A percentile compares a stretch with the other conserved stretches of the same genome.
phyloP scores from a whole-genome alignment of 2,797 vertebrate species.

The Buphagus erythrorhynchus region DNA sequence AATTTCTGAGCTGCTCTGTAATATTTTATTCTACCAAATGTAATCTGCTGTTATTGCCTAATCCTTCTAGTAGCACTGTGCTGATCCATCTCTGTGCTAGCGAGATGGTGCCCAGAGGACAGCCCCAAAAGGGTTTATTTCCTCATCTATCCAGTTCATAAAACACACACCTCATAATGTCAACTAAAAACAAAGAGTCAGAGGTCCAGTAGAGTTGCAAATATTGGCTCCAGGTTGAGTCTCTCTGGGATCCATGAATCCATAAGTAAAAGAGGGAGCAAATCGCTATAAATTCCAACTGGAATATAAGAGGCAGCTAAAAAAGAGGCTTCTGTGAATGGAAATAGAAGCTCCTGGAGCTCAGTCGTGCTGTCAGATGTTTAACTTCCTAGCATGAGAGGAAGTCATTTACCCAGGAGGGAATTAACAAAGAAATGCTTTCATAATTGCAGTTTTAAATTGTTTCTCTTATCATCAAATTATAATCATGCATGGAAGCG shows the following conservation, averaged over 20 bases:
- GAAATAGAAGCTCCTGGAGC: background rate
- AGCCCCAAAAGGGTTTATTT: background rate
- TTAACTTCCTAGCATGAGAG: conserved; percentile 48
- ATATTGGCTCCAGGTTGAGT: background rate
- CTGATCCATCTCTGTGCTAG: background rate
- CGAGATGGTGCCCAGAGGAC: background rate
- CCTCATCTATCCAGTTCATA: background rate
- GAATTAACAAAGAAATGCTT: conserved; percentile 39
- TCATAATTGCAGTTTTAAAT: conserved; percentile 44
- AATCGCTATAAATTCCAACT: background rate
- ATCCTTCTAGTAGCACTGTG: background rate
- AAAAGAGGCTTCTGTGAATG: background rate
- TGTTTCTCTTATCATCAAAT: conserved; percentile 33
- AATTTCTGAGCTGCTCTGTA: background rate
- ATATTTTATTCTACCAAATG: background rate
- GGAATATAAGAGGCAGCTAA: background rate
- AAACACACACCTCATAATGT: background rate
- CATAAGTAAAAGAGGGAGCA: background rate
- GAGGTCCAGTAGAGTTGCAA: background rate
- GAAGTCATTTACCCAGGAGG: conserved; percentile 15
- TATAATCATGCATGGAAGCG: background rate
- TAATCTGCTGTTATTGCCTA: background rate
- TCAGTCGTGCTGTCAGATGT: conserved; percentile 14
- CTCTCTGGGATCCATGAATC: background rate
- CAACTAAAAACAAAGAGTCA: background rate